Percentiles rank a stretch among this genome's conserved stretches.
phyloP scores from a whole-genome alignment of 92 coral and sea anemone genomes.

The Siderastrea radians region DNA sequence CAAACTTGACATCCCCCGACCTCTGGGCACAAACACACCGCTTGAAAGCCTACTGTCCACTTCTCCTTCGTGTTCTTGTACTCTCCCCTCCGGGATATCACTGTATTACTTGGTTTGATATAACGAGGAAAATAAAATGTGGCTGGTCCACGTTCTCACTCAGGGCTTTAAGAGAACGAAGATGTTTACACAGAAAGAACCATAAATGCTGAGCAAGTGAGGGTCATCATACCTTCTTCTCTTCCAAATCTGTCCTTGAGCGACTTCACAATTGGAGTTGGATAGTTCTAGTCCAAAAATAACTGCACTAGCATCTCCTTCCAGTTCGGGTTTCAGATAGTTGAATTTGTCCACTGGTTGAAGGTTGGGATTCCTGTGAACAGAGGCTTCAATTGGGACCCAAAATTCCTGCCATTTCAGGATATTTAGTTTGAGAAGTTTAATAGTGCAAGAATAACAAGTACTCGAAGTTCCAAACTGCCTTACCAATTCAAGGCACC shows the following conservation, averaged over 20 bases:
- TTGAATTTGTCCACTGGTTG: constrained; percentile 51
- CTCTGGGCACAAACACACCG: constrained; percentile 44
- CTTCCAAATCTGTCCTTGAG: constrained; percentile 51
- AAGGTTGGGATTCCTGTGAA: constrained; percentile 47
- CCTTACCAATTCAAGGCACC: not conserved
- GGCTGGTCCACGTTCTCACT: constrained; percentile 32
- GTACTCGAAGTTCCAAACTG: not conserved
- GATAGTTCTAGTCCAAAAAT: constrained; percentile 46
- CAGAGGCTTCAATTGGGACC: constrained; percentile 46
- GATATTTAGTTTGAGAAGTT: constrained; percentile 44
- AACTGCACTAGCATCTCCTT: constrained; percentile 27
- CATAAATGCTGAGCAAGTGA: constrained; percentile 30
- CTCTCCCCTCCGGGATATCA: constrained; percentile 39
- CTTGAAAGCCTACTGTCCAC: constrained; percentile 30
- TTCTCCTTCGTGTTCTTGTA: constrained; percentile 29
- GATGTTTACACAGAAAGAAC: constrained; percentile 49
- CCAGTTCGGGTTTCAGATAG: constrained; percentile 39
- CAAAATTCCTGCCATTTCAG: constrained; percentile 52
- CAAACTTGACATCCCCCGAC: constrained; percentile 40
- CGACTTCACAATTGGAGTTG: constrained; percentile 42
- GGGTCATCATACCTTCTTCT: constrained; percentile 29
- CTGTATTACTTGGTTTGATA: constrained; percentile 28
- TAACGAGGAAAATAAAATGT: constrained; percentile 36
- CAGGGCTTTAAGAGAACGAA: constrained; percentile 37
- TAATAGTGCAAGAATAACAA: constrained; percentile 27